phyloP scores from a whole-genome alignment of 2,113 vertebrate species.

The Cyphomyrus plagiostoma region DNA sequence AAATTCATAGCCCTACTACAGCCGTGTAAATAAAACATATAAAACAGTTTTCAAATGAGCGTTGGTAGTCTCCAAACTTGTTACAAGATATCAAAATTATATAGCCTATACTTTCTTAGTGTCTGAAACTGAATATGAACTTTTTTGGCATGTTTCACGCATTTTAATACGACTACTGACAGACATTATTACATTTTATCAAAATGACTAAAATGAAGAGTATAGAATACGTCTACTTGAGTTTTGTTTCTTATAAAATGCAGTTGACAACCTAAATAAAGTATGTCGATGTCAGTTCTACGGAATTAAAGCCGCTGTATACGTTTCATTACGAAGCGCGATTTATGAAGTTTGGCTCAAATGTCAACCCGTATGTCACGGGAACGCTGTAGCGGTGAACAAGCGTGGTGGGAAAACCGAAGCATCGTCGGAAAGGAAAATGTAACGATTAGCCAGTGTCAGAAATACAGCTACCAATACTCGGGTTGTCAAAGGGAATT shows the following conservation, averaged over 20 bases:
- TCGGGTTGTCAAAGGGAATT: background rate
- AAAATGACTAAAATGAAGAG: background rate
- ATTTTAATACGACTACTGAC: background rate
- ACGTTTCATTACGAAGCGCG: background rate
- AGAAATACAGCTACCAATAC: background rate
- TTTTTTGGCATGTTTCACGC: background rate
- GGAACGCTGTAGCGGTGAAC: background rate
- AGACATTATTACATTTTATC: background rate
- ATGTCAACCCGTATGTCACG: background rate
- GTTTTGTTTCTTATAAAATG: background rate
- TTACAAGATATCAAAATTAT: background rate
- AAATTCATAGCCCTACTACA: background rate
- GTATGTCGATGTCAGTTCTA: background rate
- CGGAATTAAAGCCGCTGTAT: background rate
- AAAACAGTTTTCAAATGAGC: background rate
- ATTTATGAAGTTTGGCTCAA: background rate
- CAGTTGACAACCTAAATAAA: background rate
- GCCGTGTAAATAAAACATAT: background rate
- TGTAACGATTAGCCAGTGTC: background rate
- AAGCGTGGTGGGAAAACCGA: background rate
- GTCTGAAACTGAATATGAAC: background rate
- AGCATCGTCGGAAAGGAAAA: background rate
- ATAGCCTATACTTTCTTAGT: background rate
- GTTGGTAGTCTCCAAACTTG: background rate
- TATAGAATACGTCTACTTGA: background rate